Evolutionary conservation across 1,140 invertebrate genomes (phyloP), one percentile per base, ranked within the genome.

Genomic region (Alviniconcha marisindica): DNA sequence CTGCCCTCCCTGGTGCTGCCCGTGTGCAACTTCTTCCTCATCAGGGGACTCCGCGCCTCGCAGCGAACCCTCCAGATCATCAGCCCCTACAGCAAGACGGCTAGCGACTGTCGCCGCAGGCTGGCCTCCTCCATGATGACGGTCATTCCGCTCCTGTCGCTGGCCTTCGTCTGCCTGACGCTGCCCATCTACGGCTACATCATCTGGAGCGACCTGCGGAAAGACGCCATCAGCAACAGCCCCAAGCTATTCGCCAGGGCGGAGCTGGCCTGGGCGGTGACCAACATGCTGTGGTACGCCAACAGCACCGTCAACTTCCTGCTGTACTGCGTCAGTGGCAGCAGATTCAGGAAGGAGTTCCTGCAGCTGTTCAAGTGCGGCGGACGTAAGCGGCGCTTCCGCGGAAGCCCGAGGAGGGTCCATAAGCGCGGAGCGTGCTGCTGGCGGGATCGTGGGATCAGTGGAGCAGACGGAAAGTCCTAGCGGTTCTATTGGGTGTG

Each of bases 281-380:
- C 51, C 44, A 77, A 48, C 40, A 77, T 48, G 40, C 4, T 77
- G 42, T 51, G 42, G 44, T 77, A 54, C 33, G 28, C 44, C 0
- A 77, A 77, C 76, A 54, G 44, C 31, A 18, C 76, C 14, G n/a
- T 77, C n/a, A 77, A 77, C 24, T 77, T 77, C 33, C 51, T 54
- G 31, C 76, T 77, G 1, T 77, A 77, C 33, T 77, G 76, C 33
- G 15, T 51, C 21, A 77, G 31, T 0, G 76, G 76, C 14, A 51
- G 40, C 28, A 51, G 36, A 12, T 77, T 77, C 51, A 48, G 44
- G 42, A 15, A 33, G 31, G 76, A 77, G 18, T 77, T 77, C 44
- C 2, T 60, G n/a, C n/a, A n/a, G n/a, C n/a, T n/a, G n/a, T n/a
- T n/a, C n/a, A n/a, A n/a, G n/a, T n/a, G n/a, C n/a, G n/a, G n/a